These are phyloP conservation scores for Todiramphus saurophagus DNA, from an alignment of 2,113 vertebrate species.

Conservation along the genomic window DNA sequence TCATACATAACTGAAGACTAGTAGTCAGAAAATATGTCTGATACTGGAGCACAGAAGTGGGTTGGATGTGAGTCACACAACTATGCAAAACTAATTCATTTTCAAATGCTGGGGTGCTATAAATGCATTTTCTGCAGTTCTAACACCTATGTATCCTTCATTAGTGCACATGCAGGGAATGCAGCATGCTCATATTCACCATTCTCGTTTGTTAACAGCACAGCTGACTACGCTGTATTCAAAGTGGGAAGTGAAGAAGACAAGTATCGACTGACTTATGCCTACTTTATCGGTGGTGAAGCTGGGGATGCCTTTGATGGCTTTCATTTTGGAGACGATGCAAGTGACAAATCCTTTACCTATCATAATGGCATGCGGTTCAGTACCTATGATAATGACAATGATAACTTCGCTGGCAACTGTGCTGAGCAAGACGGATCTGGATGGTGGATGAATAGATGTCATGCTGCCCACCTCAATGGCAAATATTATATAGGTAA, in stretches of 20 bases:
- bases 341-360: slow-evolving; percentile 89
- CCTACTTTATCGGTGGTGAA: slow-evolving; percentile 84
- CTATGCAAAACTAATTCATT: not conserved
- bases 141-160: not conserved
- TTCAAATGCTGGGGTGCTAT: not conserved
- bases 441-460: slow-evolving; percentile 99
- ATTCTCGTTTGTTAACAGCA: slow-evolving; percentile 62
- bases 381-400: slow-evolving; percentile 90
- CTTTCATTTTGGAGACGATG: slow-evolving; percentile 83
- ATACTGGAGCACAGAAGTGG: not conserved
- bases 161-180: not conserved
- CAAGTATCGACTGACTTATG: slow-evolving; percentile 87
- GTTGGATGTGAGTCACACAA: not conserved
- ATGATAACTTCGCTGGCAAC: slow-evolving; percentile 86
- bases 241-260: slow-evolving; percentile 82
- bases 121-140: not conserved
- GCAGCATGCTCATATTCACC: not conserved
- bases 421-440: slow-evolving; percentile 92
- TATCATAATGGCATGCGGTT: slow-evolving; percentile 92
- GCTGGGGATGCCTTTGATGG: slow-evolving; percentile 93
- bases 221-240: slow-evolving; percentile 90
- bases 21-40: not conserved
- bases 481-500: slow-evolving; percentile 88
- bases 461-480: slow-evolving; percentile 93
- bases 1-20: not conserved